Base-by-base conservation (phyloP, 2,797 vertebrate genomes). In the Coregonus ussuriensis region DNA sequence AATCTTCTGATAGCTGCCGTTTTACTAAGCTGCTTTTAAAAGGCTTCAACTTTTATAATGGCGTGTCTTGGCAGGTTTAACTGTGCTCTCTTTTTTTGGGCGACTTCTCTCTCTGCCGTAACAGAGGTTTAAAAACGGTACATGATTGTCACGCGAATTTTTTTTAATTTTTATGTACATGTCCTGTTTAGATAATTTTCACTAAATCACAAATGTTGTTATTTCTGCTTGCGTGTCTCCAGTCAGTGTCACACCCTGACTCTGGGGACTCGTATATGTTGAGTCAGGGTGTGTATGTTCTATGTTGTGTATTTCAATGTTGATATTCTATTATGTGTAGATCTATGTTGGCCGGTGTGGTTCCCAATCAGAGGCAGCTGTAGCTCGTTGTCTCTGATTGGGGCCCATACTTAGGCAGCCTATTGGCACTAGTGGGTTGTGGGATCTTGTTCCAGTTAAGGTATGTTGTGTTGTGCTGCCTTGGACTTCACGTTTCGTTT, bases 21-120 rank as follows among this genome's bases (percentile, higher is more conserved):
- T 62, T 73, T 59, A 70, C 54, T 82, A 82, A 81, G 81, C 83
- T 18, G 72, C 81, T 82, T 79, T 85, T 79, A 53, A 72, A 66
- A 29, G 75, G 66, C 79, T 16, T 76, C 70, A 74, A 77, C 65
- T 62, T 76, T 37, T 74, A 80, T 77, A 77, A 77, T 77, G 16
- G 41, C 62, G 41, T 68, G 37, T 71, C 68, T 74, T 77, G 68
- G 52, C 77, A 78, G 67, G 47, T 77, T 56, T 66, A 63, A 74
- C 71, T 71, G 47, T 71, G 66, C 33, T 33, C 37, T 74, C 54
- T 47, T 56, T 41, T 47, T 62, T 21, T 6, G 14, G 18, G 6
- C 2, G 16, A n/a, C 18, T 59, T 69, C 31, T 33, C 47, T 69
- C 31, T 72, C 51, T 5, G 29, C n/a, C 62, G n/a, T 53, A 16